Conservation (phyloP, 2,113 vertebrate species). For the Oxygymnocypris stewartii region DNA sequence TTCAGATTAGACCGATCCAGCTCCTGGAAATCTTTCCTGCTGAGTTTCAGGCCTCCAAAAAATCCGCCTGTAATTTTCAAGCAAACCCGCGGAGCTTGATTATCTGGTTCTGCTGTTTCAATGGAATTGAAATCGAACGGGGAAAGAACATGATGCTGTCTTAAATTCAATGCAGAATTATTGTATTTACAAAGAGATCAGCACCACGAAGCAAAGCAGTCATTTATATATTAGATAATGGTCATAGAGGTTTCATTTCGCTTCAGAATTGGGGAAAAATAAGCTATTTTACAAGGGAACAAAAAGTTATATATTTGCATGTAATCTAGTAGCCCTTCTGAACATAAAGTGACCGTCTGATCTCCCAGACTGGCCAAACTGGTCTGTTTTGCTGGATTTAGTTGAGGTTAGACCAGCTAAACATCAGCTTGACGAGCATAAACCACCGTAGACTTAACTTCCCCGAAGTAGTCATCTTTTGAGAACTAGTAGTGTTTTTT, state of each 20-base stretch:
- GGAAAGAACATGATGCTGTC: not conserved
- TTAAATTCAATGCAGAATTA: not conserved
- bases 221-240: not conserved
- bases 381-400: not conserved
- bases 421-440: not conserved
- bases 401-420: not conserved
- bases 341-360: not conserved
- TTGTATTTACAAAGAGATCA: not conserved
- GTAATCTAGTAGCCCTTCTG: not conserved
- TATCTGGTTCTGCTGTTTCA: conserved; percentile 8
- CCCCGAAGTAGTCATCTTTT: not conserved
- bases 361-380: not conserved
- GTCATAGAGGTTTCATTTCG: not conserved
- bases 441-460: not conserved
- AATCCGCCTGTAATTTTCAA: not conserved
- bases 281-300: not conserved
- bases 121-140: not conserved
- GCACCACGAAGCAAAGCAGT: not conserved
- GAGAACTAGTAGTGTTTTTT: not conserved
- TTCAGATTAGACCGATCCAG: not conserved
- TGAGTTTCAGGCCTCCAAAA: not conserved
- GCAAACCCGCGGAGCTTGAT: not conserved
- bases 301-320: not conserved
- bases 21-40: not conserved
- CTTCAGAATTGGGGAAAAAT: not conserved